These are phyloP conservation scores for Eilema depressum DNA, from an alignment of 2,888 invertebrate genomes.

Conservation along the genomic window DNA sequence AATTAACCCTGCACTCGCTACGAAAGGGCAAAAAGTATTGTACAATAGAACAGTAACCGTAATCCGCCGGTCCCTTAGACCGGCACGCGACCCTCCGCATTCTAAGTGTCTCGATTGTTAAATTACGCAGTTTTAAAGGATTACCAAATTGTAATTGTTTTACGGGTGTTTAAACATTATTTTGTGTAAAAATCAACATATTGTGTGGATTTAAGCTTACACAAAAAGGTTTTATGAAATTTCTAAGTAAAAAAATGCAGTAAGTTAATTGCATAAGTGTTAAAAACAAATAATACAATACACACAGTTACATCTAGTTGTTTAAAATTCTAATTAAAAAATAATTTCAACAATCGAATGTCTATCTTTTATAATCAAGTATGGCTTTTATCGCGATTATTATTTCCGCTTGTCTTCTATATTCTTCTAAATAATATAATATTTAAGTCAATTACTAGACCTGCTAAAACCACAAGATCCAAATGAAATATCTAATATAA, in stretches of 20 bases:
- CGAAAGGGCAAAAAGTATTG: conserved; percentile 57
- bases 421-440: too few species aligned
- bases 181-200: conserved; percentile 23
- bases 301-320: too few species aligned
- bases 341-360: not conserved
- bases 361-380: not conserved
- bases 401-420: too few species aligned
- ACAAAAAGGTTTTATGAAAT: not conserved
- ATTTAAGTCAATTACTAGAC: too few species aligned
- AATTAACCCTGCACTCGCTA: conserved; percentile 56
- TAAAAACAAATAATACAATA: too few species aligned
- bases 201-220: not conserved
- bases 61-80: conserved; percentile 61
- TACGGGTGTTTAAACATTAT: conserved; percentile 43
- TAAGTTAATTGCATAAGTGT: too few species aligned
- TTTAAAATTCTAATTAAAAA: not conserved
- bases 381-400: too few species aligned
- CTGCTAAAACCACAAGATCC: not conserved
- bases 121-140: conserved; percentile 53
- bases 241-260: not conserved
- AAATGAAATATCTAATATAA: not conserved
- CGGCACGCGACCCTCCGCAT: conserved; percentile 55
- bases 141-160: conserved; percentile 53
- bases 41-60: conserved; percentile 69
- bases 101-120: conserved; percentile 52